These are phyloP conservation scores for Macrotus californicus DNA, from an alignment of 2,113 vertebrate species.

Conservation along the genomic window DNA sequence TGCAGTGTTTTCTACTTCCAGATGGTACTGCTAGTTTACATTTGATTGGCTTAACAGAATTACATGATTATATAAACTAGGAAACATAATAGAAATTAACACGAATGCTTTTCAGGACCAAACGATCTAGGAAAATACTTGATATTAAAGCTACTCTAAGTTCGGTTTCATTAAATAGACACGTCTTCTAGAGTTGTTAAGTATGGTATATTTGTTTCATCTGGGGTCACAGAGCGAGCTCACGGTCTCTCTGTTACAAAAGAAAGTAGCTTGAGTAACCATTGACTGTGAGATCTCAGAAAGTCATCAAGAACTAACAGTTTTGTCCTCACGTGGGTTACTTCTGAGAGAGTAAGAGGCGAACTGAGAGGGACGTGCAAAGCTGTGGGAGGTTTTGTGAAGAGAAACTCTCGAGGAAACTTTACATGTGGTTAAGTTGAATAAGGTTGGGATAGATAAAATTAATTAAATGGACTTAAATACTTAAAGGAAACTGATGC, in stretches of 20 bases:
- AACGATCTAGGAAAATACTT: not conserved
- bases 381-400: not conserved
- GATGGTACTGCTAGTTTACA: not conserved
- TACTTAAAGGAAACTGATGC: not conserved
- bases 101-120: not conserved
- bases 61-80: not conserved
- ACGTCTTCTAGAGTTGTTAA: not conserved
- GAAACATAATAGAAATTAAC: not conserved
- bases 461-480: not conserved
- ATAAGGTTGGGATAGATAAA: not conserved
- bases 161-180: not conserved
- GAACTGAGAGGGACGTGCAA: not conserved
- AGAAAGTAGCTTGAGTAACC: not conserved
- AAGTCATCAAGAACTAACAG: not conserved
- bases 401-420: not conserved
- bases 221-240: not conserved
- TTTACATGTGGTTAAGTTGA: not conserved
- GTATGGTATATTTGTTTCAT: not conserved
- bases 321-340: not conserved
- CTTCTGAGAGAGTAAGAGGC: not conserved
- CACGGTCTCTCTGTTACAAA: not conserved
- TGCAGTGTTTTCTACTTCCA: not conserved
- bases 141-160: not conserved
- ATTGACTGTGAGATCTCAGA: not conserved
- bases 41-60: not conserved